These are phyloP conservation scores for Rhea pennata DNA, from an alignment of 2,113 vertebrate species.

Conservation along the genomic window DNA sequence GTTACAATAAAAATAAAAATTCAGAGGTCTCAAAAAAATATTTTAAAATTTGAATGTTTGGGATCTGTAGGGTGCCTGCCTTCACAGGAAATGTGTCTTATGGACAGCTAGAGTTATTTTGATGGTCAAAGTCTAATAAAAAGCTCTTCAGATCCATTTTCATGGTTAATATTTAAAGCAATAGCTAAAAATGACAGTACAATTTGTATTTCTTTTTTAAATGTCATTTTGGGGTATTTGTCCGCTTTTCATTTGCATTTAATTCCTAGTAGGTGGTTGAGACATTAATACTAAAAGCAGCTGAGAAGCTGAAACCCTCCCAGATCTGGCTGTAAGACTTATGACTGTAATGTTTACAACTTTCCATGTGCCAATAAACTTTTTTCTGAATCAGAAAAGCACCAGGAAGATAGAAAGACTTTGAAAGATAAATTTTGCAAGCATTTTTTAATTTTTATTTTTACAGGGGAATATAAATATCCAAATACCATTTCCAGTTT, in stretches of 20 bases:
- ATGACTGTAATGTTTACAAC: background rate
- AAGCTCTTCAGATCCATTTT: background rate
- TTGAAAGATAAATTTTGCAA: background rate
- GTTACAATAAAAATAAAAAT: background rate
- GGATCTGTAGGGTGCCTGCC: background rate
- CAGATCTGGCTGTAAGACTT: background rate
- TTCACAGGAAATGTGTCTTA: background rate
- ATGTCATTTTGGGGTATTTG: background rate
- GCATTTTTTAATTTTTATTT: background rate
- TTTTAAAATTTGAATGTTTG: background rate
- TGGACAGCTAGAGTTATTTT: background rate
- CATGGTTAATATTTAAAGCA: background rate
- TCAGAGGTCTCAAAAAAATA: background rate
- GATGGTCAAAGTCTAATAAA: background rate
- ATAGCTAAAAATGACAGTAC: background rate
- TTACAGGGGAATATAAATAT: background rate
- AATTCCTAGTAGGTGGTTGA: background rate
- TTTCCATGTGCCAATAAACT: background rate
- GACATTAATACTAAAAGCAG: background rate
- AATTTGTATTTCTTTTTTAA: background rate
- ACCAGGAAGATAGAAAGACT: background rate
- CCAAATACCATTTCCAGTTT: background rate
- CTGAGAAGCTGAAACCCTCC: background rate
- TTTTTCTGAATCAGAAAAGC: background rate
- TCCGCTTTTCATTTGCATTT: background rate